Percentiles rank a stretch among this genome's conserved stretches.
Conservation (phyloP, 2,113 vertebrate genomes). For the Notarius quadriscutis region DNA sequence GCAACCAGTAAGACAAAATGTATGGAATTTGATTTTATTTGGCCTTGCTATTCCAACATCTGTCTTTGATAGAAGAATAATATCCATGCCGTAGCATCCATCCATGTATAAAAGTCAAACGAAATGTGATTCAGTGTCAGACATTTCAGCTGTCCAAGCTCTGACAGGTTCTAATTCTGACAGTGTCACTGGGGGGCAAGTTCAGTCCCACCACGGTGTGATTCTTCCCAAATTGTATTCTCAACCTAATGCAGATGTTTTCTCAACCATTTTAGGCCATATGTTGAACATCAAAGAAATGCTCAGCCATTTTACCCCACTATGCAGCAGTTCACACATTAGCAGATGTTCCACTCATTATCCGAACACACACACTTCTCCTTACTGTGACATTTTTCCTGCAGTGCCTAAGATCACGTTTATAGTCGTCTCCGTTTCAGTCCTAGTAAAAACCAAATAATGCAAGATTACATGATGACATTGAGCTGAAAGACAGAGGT, state of each 20-base stretch:
- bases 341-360: conserved; percentile 43
- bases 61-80: conserved; percentile 5
- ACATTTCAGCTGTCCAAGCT: conserved; percentile 11
- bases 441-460: conserved; percentile 35
- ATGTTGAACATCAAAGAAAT: conserved; percentile 34
- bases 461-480: conserved; percentile 53
- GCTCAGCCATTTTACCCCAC: conserved; percentile 7
- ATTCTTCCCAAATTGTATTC: conserved; percentile 3
- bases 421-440: conserved; percentile 30
- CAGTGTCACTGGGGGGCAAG: conserved; percentile 30
- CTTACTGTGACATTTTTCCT: conserved; percentile 39
- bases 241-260: conserved; percentile 24
- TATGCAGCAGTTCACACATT: conserved; percentile 18
- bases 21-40: background rate
- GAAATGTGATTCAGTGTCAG: conserved; percentile 25
- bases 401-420: conserved; percentile 21
- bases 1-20: background rate
- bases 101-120: background rate
- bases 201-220: conserved; percentile 5
- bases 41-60: background rate
- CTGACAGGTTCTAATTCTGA: conserved; percentile 38
- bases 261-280: conserved; percentile 2
- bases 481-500: conserved; percentile 44
- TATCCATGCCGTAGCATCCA: conserved; percentile 17
- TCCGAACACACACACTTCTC: conserved; percentile 21